Percentiles rank a stretch among this genome's conserved stretches.
These are phyloP conservation scores for Chaetophractus vellerosus DNA, from an alignment of 2,797 vertebrate species.

Conservation along the genomic window DNA sequence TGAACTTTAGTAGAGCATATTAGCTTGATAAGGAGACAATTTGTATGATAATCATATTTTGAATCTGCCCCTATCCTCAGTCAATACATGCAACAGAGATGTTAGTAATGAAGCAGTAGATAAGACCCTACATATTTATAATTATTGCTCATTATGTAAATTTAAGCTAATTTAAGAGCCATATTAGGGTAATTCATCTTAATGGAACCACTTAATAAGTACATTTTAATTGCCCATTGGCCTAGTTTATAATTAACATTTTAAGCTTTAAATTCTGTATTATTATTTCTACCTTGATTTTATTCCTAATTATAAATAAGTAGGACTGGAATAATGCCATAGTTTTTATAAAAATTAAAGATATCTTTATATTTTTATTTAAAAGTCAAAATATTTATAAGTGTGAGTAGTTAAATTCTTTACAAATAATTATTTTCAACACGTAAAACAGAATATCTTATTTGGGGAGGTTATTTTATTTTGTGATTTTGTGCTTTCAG, in stretches of 20 bases:
- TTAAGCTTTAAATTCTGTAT: conserved; percentile 64
- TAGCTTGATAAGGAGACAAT: conserved; percentile 59
- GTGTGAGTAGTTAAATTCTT: background rate
- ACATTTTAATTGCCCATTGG: conserved; percentile 75
- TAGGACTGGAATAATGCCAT: conserved; percentile 36
- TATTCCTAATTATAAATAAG: background rate
- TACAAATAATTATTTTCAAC: conserved; percentile 47
- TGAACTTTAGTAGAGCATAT: conserved; percentile 46
- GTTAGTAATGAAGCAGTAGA: conserved; percentile 65
- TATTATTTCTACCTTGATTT: conserved; percentile 70
- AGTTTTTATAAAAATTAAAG: background rate
- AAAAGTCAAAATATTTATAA: conserved; percentile 57
- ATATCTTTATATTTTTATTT: conserved; percentile 62
- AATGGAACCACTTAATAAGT: conserved; percentile 78
- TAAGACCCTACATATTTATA: conserved; percentile 76
- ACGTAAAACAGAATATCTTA: background rate
- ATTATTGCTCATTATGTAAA: conserved; percentile 82
- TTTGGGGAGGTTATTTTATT: background rate
- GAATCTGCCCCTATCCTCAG: conserved; percentile 66
- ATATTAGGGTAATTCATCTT: conserved; percentile 79
- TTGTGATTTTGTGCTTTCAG: background rate
- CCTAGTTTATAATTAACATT: conserved; percentile 74
- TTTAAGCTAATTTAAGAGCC: conserved; percentile 78
- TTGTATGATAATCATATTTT: conserved; percentile 74
- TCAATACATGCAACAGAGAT: conserved; percentile 55